Evolutionary conservation across 2,113 vertebrate species (phyloP).

Genomic region (Acrocephalus kingi): DNA sequence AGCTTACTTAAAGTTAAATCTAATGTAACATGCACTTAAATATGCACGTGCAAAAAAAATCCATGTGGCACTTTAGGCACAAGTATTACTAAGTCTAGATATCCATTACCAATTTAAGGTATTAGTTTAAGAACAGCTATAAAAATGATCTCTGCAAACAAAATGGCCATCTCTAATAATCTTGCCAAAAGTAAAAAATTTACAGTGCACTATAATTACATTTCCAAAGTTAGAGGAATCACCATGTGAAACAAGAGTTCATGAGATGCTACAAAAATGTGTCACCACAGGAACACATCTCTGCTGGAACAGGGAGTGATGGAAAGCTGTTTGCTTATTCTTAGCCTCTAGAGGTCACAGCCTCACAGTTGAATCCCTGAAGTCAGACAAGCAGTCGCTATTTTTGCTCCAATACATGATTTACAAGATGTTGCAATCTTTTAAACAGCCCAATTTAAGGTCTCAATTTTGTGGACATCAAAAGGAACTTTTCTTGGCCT

Average conservation of each 20-base stretch:
- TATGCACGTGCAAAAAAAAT: neutral
- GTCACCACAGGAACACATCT: neutral
- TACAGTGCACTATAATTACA: neutral
- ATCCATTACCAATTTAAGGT: neutral
- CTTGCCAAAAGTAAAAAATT: neutral
- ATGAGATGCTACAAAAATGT: neutral
- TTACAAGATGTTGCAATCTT: constrained; percentile 4
- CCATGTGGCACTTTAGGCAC: neutral
- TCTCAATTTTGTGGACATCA: neutral
- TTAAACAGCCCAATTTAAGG: constrained; percentile 5
- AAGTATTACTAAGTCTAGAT: neutral
- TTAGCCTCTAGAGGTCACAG: constrained; percentile 60
- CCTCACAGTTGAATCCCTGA: constrained; percentile 49
- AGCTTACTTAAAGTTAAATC: neutral
- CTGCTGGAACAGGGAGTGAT: neutral
- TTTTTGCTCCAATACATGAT: neutral
- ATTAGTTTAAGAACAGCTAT: neutral
- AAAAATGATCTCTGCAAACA: neutral
- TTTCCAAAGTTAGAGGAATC: neutral
- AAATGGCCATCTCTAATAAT: neutral
- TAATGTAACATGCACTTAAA: neutral
- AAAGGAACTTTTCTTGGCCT: neutral
- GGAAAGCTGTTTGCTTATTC: constrained; percentile 51
- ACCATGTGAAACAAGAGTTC: neutral
- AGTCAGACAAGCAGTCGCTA: constrained; percentile 13